These are phyloP conservation scores for Hyposoter didymator DNA, from an alignment of 2,888 invertebrate species.

Conservation along the genomic window DNA sequence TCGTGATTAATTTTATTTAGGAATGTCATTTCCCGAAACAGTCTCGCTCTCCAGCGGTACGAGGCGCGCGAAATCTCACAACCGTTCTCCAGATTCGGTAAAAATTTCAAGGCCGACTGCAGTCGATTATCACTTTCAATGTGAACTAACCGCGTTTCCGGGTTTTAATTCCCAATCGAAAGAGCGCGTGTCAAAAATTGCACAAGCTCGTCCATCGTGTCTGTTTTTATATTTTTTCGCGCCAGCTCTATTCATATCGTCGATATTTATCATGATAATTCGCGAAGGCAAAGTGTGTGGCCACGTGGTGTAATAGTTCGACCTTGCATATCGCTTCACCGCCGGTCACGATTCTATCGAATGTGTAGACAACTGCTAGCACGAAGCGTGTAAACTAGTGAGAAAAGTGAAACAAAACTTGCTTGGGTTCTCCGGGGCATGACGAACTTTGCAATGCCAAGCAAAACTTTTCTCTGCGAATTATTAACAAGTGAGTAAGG, in stretches of 20 bases:
- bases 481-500: not conserved
- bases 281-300: not conserved
- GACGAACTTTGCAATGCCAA: constrained; percentile 9
- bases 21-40: too few relatives aligned
- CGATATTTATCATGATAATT: not conserved
- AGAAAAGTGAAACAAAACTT: not conserved
- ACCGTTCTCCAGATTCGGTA: not conserved
- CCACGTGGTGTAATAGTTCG: not conserved
- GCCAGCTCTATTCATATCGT: constrained; percentile 3
- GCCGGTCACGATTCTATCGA: not conserved
- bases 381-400: not conserved
- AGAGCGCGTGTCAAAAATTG: not conserved
- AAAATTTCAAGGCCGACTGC: not conserved
- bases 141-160: not conserved
- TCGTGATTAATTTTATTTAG: too few relatives aligned
- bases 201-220: too few relatives aligned
- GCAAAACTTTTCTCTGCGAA: not conserved
- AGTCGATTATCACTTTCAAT: not conserved
- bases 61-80: not conserved
- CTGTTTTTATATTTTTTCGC: not conserved
- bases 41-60: not conserved
- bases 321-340: not conserved
- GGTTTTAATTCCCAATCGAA: not conserved
- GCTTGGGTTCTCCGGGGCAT: not conserved
- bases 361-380: not conserved